Base-by-base conservation (phyloP, 92 coral and sea anemone genomes). In the Parazoanthus swiftii region DNA sequence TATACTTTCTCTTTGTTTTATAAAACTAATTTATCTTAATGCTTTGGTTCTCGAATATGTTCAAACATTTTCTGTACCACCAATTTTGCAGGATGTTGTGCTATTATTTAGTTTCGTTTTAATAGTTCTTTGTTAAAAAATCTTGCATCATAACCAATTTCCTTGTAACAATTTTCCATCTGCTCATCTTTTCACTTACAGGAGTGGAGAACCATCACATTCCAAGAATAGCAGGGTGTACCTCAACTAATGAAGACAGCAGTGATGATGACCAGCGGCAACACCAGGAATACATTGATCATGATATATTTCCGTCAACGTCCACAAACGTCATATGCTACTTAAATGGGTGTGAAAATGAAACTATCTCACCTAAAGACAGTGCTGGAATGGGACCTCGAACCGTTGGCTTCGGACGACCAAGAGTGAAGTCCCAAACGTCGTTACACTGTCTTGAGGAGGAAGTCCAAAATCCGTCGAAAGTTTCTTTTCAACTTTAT, bases 391-490 rank as follows among this genome's bases (percentile, higher is more conserved):
- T 84, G 77, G 87, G 87, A 8, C 87, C 87, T 1, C 54, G 56
- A 13, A 84, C 87, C 29, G 87, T 84, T 54, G 87, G 87, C 18
- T 84, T 70, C 44, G 87, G 87, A 39, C 87, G 87, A 10, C 87
- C 87, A 16, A 29, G 87, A 7, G 8, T 75, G 18, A 54, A 84
- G 10, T 79, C 82, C 25, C 82, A 13, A 5, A 14, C 66, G n/a
- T 79, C 63, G 18, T 79, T 44, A 46, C 63, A 79, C 9, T 79
- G 25, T 51, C 20, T 50, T n/a, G 82, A 79, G 26, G 82, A 79
- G 46, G 87, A 84, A 70, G 79, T 44, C 56, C 78, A 70, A 71
- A 84, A 77, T 72, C 87, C 87, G 16, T 46, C 68, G 0, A 35
- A 5, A 33, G 38, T 26, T 37, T 43, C 35, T 15, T 68, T 73